Evolutionary conservation across 2,888 invertebrate species (phyloP).

Genomic region (Argyresthia goedartella): DNA sequence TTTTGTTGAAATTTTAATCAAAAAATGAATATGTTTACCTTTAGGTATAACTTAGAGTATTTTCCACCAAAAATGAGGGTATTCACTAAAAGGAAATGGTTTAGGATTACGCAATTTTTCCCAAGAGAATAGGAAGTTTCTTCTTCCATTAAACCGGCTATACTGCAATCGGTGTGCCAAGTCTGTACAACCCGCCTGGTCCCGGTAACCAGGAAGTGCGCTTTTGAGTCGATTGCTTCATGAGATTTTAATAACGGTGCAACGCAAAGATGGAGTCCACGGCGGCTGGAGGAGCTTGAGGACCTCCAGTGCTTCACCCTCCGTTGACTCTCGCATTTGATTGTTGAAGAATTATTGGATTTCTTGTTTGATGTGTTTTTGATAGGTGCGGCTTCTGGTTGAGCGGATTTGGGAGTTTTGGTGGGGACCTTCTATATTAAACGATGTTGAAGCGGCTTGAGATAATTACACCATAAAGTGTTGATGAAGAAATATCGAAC

Average conservation of each 20-base stretch:
- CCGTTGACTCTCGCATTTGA: neutral
- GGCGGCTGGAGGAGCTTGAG: constrained; percentile 35
- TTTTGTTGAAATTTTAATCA: no score
- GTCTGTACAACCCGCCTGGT: constrained; percentile 37
- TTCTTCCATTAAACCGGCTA: neutral
- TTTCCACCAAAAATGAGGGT: no score
- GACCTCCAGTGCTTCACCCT: constrained; percentile 2
- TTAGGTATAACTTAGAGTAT: no score
- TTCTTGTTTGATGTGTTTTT: neutral
- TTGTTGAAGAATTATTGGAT: neutral
- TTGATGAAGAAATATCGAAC: no score
- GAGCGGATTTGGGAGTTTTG: neutral
- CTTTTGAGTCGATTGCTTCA: constrained; percentile 69
- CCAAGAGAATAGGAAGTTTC: constrained; percentile 4
- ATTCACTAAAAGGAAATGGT: neutral
- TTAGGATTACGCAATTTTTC: neutral
- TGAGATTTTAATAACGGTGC: constrained; percentile 71
- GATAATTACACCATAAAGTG: no score
- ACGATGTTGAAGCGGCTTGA: no score
- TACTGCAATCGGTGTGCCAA: constrained; percentile 15
- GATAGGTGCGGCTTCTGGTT: neutral
- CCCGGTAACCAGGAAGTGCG: constrained; percentile 43
- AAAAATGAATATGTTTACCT: no score
- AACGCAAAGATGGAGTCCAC: constrained; percentile 61
- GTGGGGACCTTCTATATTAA: no score